Conservation (phyloP, 2,797 vertebrate genomes). For the Argyrosomus regius region DNA sequence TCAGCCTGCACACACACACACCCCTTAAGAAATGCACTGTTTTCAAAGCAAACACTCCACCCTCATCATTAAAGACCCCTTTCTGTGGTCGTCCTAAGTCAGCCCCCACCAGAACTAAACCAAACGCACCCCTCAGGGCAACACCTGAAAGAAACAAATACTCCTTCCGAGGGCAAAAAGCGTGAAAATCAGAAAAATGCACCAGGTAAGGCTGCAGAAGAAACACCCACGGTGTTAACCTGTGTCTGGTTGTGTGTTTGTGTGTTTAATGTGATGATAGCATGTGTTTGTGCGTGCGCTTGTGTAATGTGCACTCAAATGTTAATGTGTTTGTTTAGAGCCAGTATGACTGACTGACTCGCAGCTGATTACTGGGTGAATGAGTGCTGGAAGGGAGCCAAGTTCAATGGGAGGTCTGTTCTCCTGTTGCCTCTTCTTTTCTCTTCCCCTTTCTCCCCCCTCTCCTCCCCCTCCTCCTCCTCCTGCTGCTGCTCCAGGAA, state of each 20-base stretch:
- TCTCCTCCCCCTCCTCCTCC: slow-evolving; percentile 34
- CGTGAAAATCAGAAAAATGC: slow-evolving; percentile 81
- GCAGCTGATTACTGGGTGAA: slow-evolving; percentile 90
- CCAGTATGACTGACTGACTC: slow-evolving; percentile 89
- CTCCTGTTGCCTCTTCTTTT: slow-evolving; percentile 65
- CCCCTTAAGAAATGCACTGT: not conserved
- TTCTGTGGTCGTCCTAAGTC: not conserved
- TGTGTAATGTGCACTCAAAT: slow-evolving; percentile 57
- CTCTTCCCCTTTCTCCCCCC: slow-evolving; percentile 2
- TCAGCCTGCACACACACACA: slow-evolving; percentile 64
- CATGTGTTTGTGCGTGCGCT: slow-evolving; percentile 57
- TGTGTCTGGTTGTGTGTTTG: slow-evolving; percentile 9
- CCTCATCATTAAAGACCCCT: slow-evolving; percentile 33
- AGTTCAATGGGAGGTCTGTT: slow-evolving; percentile 83
- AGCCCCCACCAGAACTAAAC: not conserved
- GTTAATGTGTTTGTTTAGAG: slow-evolving; percentile 76
- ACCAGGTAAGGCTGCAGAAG: slow-evolving; percentile 75
- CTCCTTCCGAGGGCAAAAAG: slow-evolving; percentile 13
- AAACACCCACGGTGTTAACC: slow-evolving; percentile 17
- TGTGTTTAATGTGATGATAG: slow-evolving; percentile 64
- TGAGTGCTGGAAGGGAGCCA: slow-evolving; percentile 91
- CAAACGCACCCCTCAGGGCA: slow-evolving; percentile 28
- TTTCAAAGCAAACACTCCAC: slow-evolving; percentile 40
- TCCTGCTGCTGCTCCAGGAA: slow-evolving; percentile 71
- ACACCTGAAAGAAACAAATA: slow-evolving; percentile 24